A percentile compares a stretch with the other conserved stretches of the same genome.
Conservation (phyloP, 2,888 invertebrate genomes). For the Mythimna ferrago region DNA sequence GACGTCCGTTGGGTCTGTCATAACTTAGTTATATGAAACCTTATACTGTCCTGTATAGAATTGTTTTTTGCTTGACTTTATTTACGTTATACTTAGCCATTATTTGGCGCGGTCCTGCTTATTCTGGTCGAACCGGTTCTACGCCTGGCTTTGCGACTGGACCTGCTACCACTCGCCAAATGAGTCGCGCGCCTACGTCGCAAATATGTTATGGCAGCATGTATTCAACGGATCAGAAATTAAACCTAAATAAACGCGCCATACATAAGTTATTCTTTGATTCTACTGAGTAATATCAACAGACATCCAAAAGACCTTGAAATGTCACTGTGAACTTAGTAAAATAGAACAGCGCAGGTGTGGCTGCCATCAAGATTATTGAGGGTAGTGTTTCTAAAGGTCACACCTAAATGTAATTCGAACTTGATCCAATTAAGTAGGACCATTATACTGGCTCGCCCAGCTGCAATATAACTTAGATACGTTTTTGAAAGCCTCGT, state of each 20-base stretch:
- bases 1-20: conserved; percentile 62
- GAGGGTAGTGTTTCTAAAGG: conserved; percentile 73
- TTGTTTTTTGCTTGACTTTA: conserved; percentile 71
- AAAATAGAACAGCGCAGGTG: conserved; percentile 67
- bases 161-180: conserved; percentile 87
- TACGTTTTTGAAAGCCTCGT: conserved; percentile 4
- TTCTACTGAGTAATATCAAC: conserved; percentile 16
- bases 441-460: conserved; percentile 69
- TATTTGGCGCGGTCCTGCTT: conserved; percentile 83
- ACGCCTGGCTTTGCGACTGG: conserved; percentile 84
- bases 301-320: conserved; percentile 54
- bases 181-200: conserved; percentile 83
- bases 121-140: conserved; percentile 89
- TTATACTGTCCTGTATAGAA: conserved; percentile 70
- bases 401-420: conserved; percentile 78
- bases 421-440: conserved; percentile 76
- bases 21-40: conserved; percentile 67
- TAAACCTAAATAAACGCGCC: conserved; percentile 36
- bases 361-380: conserved; percentile 73
- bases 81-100: conserved; percentile 73
- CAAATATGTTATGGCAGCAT: conserved; percentile 75
- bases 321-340: conserved; percentile 45
- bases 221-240: conserved; percentile 56
- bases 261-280: conserved; percentile 4
- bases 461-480: conserved; percentile 38